A percentile compares a stretch with the other conserved stretches of the same genome.
Evolutionary conservation across 2,888 invertebrate species (phyloP).

Genomic region (Elegia similella): DNA sequence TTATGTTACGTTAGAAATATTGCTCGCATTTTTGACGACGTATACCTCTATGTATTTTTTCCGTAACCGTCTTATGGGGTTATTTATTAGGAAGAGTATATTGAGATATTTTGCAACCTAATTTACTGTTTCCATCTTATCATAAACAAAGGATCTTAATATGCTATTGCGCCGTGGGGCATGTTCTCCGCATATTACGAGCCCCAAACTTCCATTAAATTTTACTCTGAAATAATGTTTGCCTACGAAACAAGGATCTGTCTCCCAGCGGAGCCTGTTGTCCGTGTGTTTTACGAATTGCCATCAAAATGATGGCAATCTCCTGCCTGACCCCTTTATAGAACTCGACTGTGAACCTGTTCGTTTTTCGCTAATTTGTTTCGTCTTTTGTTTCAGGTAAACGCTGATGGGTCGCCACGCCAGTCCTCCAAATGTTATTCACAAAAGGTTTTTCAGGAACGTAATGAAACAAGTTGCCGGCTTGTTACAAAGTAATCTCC

Average conservation of each 20-base stretch:
- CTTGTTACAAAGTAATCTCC: conserved; percentile 4
- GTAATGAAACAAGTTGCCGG: neutral
- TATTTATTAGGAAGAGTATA: neutral
- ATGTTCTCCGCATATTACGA: neutral
- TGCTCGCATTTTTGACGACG: no score
- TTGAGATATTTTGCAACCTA: neutral
- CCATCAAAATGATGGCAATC: neutral
- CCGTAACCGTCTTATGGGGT: neutral
- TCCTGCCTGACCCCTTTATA: neutral
- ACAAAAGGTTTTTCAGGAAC: neutral
- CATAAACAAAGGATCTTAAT: neutral
- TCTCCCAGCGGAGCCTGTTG: conserved; percentile 5
- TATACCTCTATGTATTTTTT: no score
- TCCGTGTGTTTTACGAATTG: conserved; percentile 2
- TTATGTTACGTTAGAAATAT: neutral
- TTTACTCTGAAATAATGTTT: conserved; percentile 5
- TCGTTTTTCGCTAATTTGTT: neutral
- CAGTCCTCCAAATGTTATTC: neutral
- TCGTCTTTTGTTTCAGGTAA: conserved; percentile 7
- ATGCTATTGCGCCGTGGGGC: neutral
- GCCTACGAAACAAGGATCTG: neutral
- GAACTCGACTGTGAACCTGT: neutral
- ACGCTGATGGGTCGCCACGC: neutral
- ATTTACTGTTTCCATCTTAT: neutral
- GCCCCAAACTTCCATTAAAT: neutral